Evolutionary conservation across 2,888 invertebrate genomes (phyloP).

Genomic region (Dryobota labecula): DNA sequence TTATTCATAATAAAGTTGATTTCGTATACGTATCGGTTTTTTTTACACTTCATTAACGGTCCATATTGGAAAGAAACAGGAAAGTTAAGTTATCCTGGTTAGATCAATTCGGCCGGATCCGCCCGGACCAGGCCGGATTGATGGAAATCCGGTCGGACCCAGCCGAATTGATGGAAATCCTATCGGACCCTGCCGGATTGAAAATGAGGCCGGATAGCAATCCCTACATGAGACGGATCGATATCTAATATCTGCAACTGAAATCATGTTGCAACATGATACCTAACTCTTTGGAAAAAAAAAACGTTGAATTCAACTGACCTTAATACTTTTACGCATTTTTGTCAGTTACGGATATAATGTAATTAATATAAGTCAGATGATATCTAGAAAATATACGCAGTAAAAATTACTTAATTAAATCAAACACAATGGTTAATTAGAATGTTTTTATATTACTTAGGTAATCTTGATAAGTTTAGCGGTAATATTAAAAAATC

Average conservation of each 20-base stretch:
- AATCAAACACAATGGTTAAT: slow-evolving; percentile 7
- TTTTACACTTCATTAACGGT: no score
- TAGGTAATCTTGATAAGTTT: neutral
- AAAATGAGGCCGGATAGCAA: no score
- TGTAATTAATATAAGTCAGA: slow-evolving; percentile 40
- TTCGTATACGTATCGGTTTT: no score
- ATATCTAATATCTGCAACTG: slow-evolving; percentile 1
- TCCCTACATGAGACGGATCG: neutral
- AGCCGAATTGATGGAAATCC: no score
- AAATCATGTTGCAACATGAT: slow-evolving; percentile 20
- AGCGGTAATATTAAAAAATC: neutral
- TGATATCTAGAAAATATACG: slow-evolving; percentile 26
- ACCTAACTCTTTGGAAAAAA: neutral
- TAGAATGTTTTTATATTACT: neutral
- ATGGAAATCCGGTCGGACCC: no score
- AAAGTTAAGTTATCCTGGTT: no score
- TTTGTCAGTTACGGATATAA: slow-evolving; percentile 24
- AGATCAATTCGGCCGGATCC: no score
- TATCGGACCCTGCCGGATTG: no score
- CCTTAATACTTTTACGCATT: slow-evolving; percentile 33
- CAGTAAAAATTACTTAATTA: neutral
- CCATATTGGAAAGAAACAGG: no score
- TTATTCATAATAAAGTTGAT: no score
- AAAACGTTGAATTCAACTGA: slow-evolving; percentile 1
- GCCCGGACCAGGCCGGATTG: no score